Conservation (phyloP, 2,888 invertebrate genomes). For the Brachyopa scutellaris region DNA sequence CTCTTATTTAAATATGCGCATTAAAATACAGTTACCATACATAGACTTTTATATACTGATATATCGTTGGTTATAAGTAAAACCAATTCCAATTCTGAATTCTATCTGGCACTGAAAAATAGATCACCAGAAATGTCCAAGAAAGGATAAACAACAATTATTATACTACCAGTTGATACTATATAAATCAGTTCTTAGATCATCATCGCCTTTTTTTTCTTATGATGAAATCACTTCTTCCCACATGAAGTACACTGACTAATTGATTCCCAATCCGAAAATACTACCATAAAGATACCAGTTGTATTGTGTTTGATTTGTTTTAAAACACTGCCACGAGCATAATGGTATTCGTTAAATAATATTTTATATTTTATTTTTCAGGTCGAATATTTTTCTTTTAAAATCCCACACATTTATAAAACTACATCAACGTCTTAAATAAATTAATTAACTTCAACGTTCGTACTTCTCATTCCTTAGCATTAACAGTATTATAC, state of each 20-base stretch:
- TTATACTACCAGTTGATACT: too few relatives aligned
- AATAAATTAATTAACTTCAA: slow-evolving; percentile 23
- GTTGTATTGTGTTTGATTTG: background rate
- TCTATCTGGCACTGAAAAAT: too few relatives aligned
- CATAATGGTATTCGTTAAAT: background rate
- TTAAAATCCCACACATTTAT: slow-evolving; percentile 18
- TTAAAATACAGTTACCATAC: too few relatives aligned
- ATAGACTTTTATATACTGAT: too few relatives aligned
- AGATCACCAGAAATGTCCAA: too few relatives aligned
- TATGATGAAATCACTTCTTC: background rate
- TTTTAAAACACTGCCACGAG: slow-evolving; percentile 21
- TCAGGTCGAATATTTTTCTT: slow-evolving; percentile 38
- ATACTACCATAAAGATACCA: background rate
- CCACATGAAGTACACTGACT: slow-evolving; percentile 18
- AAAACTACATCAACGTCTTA: slow-evolving; percentile 2
- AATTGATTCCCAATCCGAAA: background rate
- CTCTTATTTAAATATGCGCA: too few relatives aligned
- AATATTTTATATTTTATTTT: slow-evolving; percentile 29
- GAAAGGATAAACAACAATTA: too few relatives aligned
- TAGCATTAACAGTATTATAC: background rate
- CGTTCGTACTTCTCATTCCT: background rate
- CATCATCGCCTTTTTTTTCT: background rate
- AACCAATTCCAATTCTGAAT: too few relatives aligned
- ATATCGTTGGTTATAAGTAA: too few relatives aligned
- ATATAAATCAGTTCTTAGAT: slow-evolving; percentile 50